Percentiles rank a stretch among this genome's conserved stretches.
Conservation (phyloP, 1,140 invertebrate species). For the Polypedilum pembai region DNA sequence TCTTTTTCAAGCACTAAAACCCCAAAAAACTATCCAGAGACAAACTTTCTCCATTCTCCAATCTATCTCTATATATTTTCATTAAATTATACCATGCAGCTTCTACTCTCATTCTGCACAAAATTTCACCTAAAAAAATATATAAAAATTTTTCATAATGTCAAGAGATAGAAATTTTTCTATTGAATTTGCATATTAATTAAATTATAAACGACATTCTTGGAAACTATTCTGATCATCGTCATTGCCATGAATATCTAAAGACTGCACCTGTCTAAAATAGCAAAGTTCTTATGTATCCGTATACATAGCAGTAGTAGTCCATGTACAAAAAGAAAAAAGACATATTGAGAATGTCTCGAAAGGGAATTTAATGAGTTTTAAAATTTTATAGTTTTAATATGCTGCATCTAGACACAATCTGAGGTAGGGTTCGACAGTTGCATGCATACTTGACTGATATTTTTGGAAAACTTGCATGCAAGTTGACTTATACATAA, state of each 20-base stretch:
- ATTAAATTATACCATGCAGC: too few species aligned
- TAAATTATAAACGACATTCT: constrained; percentile 24
- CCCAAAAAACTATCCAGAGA: too few species aligned
- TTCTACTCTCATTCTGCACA: too few species aligned
- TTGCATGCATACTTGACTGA: too few species aligned
- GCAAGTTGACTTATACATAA: too few species aligned
- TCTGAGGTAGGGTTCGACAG: too few species aligned
- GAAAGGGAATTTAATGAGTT: constrained; percentile 9
- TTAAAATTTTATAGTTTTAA: background rate
- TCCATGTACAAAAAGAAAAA: background rate
- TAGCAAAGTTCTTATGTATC: background rate
- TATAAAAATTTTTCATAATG: background rate
- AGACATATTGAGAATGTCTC: background rate
- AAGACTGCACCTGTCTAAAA: constrained; percentile 3
- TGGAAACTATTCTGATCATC: background rate
- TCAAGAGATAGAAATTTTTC: background rate
- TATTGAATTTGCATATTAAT: constrained; percentile 29
- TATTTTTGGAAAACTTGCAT: too few species aligned
- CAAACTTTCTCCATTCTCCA: too few species aligned
- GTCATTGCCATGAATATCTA: background rate
- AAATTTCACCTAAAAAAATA: background rate
- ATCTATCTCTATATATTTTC: too few species aligned
- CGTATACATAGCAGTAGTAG: background rate
- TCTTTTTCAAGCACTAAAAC: too few species aligned
- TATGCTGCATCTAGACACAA: background rate